Conservation (phyloP, 1,140 invertebrate species). For the Adoxophyes honmai region DNA sequence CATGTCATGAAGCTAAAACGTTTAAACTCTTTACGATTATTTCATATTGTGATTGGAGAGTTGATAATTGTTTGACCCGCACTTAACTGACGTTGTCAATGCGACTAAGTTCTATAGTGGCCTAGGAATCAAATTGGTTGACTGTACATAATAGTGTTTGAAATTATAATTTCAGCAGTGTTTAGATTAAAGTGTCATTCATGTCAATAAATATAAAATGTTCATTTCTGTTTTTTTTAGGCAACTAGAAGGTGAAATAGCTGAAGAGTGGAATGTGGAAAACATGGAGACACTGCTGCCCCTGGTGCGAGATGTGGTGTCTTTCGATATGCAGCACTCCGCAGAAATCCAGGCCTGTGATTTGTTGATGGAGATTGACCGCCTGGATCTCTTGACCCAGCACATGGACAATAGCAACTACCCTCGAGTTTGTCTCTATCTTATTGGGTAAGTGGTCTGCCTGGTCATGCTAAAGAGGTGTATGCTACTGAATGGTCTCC, state of each 20-base stretch:
- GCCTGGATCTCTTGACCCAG: constrained; percentile 91
- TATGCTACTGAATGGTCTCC: no score
- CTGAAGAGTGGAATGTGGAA: constrained; percentile 91
- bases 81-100: no score
- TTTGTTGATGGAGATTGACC: constrained; percentile 98
- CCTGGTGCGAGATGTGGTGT: constrained; percentile 92
- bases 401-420: constrained; percentile 97
- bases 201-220: no score
- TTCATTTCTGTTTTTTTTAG: constrained; percentile 52
- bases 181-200: no score
- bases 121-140: no score
- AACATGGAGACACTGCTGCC: constrained; percentile 85
- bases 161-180: no score
- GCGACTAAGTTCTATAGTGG: no score
- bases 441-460: constrained; percentile 86
- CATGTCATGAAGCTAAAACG: no score
- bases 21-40: no score
- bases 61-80: no score
- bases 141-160: no score
- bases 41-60: no score
- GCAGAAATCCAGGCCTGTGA: constrained; percentile 99
- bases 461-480: constrained; percentile 16
- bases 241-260: constrained; percentile 95
- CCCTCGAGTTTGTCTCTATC: constrained; percentile 95
- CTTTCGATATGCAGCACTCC: constrained; percentile 99